These are phyloP conservation scores for Leucoraja ocellata DNA, from an alignment of 2,797 vertebrate species.

Conservation along the genomic window DNA sequence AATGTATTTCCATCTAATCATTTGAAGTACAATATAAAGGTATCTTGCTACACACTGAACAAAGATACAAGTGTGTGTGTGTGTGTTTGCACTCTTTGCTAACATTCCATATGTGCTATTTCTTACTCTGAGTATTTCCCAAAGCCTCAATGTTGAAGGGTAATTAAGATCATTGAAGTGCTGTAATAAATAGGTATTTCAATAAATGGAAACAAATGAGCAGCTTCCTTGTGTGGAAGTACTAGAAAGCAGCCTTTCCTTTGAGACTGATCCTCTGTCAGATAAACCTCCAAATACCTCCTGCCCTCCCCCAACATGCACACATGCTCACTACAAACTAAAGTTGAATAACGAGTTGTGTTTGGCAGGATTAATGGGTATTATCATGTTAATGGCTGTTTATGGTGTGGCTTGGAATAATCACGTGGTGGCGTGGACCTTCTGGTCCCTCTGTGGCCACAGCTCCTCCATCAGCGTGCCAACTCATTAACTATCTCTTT, in stretches of 20 bases:
- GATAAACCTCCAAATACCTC: slow-evolving; percentile 54
- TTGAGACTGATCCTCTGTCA: slow-evolving; percentile 56
- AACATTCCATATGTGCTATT: neutral
- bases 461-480: slow-evolving; percentile 43
- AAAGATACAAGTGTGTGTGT: neutral
- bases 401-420: slow-evolving; percentile 60
- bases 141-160: slow-evolving; percentile 49
- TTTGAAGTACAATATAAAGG: neutral
- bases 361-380: slow-evolving; percentile 66
- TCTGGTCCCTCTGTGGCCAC: slow-evolving; percentile 44
- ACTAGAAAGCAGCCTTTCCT: slow-evolving; percentile 57
- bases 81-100: neutral
- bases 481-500: slow-evolving; percentile 48
- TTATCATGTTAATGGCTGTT: slow-evolving; percentile 68
- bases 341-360: slow-evolving; percentile 65
- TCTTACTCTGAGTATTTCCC: slow-evolving; percentile 38
- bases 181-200: slow-evolving; percentile 55
- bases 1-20: neutral
- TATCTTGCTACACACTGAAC: neutral
- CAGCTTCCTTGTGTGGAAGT: slow-evolving; percentile 54
- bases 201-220: slow-evolving; percentile 60
- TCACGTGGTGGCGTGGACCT: slow-evolving; percentile 52
- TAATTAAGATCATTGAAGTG: slow-evolving; percentile 52
- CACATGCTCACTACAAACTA: slow-evolving; percentile 59
- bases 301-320: slow-evolving; percentile 47